These are phyloP conservation scores for Halesus radiatus DNA, from an alignment of 1,140 invertebrate species.

Conservation along the genomic window DNA sequence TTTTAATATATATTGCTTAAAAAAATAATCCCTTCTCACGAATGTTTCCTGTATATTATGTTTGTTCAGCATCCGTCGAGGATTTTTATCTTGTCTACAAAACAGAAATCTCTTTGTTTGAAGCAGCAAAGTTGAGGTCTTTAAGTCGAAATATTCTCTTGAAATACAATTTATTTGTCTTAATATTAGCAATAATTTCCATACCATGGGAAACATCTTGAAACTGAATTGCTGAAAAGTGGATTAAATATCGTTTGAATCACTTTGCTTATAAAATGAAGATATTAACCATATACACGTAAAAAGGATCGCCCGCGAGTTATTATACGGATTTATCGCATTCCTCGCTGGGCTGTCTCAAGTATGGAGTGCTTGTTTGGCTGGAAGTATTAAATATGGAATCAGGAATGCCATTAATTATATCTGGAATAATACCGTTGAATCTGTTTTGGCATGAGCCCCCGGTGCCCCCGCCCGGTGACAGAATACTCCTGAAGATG, in stretches of 20 bases:
- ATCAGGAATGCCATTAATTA: slow-evolving; percentile 22
- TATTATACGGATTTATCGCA: slow-evolving; percentile 20
- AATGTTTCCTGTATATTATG: no score
- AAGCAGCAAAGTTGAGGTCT: no score
- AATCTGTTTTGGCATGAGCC: slow-evolving; percentile 8
- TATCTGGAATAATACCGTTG: slow-evolving; percentile 14
- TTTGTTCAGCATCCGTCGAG: no score
- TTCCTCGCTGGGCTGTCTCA: slow-evolving; percentile 1
- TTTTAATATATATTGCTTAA: no score
- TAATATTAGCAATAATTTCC: neutral
- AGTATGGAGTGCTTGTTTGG: slow-evolving; percentile 21
- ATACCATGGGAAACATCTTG: neutral
- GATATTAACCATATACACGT: neutral
- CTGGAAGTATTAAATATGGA: slow-evolving; percentile 7
- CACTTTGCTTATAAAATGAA: neutral
- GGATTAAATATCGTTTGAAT: neutral
- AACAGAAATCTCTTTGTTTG: no score
- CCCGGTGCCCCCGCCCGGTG: slow-evolving; percentile 6
- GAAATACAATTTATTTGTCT: neutral
- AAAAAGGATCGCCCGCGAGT: neutral
- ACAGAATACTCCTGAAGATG: slow-evolving; percentile 13
- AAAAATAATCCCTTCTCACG: no score
- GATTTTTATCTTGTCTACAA: no score
- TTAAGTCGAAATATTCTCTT: neutral
- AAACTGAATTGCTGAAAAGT: neutral